phyloP scores from a whole-genome alignment of 2,888 invertebrate genomes.

The Sinhomidia bicolor region DNA sequence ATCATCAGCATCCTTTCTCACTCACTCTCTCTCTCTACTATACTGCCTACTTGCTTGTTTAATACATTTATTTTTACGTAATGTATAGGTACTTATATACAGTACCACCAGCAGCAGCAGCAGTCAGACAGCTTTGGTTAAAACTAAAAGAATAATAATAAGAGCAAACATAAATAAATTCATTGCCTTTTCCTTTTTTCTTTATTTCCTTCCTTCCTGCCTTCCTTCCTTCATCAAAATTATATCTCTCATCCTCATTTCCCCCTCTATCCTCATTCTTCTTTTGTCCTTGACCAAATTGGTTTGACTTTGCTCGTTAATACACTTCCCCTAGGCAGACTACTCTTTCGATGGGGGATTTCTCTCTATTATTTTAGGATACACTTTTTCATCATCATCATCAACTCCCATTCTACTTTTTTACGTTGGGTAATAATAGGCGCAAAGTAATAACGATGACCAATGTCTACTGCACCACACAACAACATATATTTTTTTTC shows the following conservation, averaged over 20 bases:
- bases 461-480: neutral
- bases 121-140: no score
- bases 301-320: constrained; percentile 40
- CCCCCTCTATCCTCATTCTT: neutral
- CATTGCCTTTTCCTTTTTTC: constrained; percentile 7
- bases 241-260: neutral
- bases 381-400: neutral
- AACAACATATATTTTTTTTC: no score
- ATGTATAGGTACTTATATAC: no score
- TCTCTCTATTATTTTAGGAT: constrained; percentile 16
- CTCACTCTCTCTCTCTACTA: no score
- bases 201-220: constrained; percentile 15
- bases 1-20: neutral
- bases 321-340: neutral
- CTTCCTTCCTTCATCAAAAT: neutral
- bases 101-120: no score
- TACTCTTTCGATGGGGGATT: constrained; percentile 1
- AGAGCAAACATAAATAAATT: neutral
- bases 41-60: no score
- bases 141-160: neutral
- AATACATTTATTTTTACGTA: no score
- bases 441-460: constrained; percentile 17
- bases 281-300: constrained; percentile 32
- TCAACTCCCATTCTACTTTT: neutral
- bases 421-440: neutral